phyloP scores from a whole-genome alignment of 2,113 vertebrate genomes.

The Psephotus haematonotus region DNA sequence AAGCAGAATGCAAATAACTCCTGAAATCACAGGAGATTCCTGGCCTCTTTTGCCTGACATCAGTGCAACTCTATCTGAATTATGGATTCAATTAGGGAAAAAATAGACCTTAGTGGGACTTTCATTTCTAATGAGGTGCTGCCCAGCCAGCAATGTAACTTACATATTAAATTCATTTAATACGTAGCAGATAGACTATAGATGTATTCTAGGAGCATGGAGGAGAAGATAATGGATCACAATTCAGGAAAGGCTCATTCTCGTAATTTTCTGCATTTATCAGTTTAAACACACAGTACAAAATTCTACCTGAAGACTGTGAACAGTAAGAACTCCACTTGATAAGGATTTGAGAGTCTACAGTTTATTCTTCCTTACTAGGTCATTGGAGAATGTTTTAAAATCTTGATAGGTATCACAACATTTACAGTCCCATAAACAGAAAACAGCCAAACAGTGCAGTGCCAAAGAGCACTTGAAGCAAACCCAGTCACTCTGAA shows the following conservation, averaged over 20 bases:
- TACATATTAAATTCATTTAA: not conserved
- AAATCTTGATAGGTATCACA: not conserved
- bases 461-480: not conserved
- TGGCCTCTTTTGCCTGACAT: not conserved
- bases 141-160: not conserved
- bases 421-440: not conserved
- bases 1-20: not conserved
- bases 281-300: not conserved
- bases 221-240: not conserved
- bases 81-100: not conserved
- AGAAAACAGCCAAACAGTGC: not conserved
- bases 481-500: not conserved
- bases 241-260: not conserved
- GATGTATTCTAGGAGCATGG: not conserved
- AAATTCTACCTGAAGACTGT: not conserved
- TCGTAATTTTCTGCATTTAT: not conserved
- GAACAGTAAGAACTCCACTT: not conserved
- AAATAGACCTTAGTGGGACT: not conserved
- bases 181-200: not conserved
- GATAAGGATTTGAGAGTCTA: not conserved
- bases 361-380: not conserved
- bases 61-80: not conserved
- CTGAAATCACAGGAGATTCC: not conserved
- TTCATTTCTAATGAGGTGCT: not conserved
- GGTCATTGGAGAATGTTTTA: not conserved